Conservation (phyloP, 1,140 invertebrate species). For the Rhyacophila brunnea region DNA sequence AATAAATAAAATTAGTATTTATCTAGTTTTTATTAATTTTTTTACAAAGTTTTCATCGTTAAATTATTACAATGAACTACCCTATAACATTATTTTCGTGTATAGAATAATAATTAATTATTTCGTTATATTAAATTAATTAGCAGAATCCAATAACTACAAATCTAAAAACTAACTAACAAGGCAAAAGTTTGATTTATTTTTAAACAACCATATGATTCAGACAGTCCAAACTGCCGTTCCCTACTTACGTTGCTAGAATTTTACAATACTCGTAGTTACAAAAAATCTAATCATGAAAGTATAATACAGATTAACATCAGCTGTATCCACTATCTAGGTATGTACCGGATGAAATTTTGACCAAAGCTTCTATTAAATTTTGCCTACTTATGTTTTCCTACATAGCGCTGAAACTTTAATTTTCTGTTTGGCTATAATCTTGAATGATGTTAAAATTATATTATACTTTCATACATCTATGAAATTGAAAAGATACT, state of each 20-base stretch:
- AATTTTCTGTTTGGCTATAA: no score
- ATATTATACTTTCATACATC: no score
- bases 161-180: slow-evolving; percentile 34
- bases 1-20: slow-evolving; percentile 2
- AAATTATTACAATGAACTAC: background rate
- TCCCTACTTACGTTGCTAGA: slow-evolving; percentile 7
- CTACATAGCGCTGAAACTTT: no score
- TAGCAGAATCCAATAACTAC: slow-evolving; percentile 35
- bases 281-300: background rate
- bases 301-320: no score
- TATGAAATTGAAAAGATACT: no score
- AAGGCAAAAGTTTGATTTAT: slow-evolving; percentile 36
- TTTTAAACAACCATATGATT: slow-evolving; percentile 37
- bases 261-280: background rate
- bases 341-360: no score
- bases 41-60: background rate
- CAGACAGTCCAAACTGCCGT: slow-evolving; percentile 16
- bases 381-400: no score
- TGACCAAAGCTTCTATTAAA: no score
- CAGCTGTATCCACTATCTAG: no score
- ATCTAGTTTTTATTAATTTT: background rate
- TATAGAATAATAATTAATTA: slow-evolving; percentile 1
- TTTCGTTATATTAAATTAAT: slow-evolving; percentile 20
- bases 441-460: no score
- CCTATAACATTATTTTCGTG: background rate